A percentile compares a stretch with the other conserved stretches of the same genome.
Conservation (phyloP, 1,140 invertebrate genomes). For the Gyrodactylus salaris region DNA sequence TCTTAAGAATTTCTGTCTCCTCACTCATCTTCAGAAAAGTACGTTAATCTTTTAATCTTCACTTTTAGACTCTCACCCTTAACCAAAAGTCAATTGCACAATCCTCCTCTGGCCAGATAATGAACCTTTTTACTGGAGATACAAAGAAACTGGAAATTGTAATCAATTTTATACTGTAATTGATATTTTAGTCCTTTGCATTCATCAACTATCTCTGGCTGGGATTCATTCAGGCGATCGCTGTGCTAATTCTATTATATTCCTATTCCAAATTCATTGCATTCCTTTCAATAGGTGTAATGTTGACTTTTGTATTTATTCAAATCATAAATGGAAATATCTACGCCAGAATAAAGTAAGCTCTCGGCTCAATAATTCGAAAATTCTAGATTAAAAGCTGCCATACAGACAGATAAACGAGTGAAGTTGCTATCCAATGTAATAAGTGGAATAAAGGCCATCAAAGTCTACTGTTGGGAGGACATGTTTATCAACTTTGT, state of each 20-base stretch:
- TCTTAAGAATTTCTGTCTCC: neutral
- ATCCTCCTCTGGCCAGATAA: neutral
- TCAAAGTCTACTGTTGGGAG: slow-evolving; percentile 16
- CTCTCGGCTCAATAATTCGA: neutral
- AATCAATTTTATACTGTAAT: too few species aligned
- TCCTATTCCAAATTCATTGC: neutral
- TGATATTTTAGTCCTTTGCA: too few species aligned
- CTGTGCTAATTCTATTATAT: neutral
- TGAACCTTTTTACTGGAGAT: neutral
- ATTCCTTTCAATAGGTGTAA: neutral
- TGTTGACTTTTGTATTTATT: neutral
- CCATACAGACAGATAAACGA: slow-evolving; percentile 23
- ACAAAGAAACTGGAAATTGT: neutral
- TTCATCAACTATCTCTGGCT: neutral
- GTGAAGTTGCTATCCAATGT: slow-evolving; percentile 18
- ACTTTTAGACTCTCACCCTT: neutral
- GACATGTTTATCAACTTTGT: slow-evolving; percentile 16
- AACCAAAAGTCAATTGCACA: neutral
- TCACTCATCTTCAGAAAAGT: neutral
- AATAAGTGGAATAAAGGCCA: slow-evolving; percentile 18
- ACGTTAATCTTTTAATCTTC: neutral
- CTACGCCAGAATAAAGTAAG: neutral
- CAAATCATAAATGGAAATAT: neutral
- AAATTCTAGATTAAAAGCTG: neutral
- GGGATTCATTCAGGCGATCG: neutral